Base-by-base conservation (phyloP, 2,888 invertebrate genomes). In the Globia sparganii region DNA sequence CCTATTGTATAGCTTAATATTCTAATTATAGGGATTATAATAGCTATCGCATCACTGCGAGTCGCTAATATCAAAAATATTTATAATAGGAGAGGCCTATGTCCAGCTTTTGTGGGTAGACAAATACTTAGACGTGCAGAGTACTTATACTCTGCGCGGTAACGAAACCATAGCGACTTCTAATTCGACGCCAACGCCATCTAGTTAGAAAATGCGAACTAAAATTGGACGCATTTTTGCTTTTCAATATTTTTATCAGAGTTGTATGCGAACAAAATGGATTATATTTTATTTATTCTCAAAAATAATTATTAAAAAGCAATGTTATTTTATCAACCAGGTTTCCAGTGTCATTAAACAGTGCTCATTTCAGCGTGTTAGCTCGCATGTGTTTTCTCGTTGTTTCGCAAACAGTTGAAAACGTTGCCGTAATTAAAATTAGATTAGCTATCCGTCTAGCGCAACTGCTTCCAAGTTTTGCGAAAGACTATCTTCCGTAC, bases 391-490 rank as follows among this genome's bases (percentile, higher is more conserved):
- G 71, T 34, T 80, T 72, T 40, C 67, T 69, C 37, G 53, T 84
- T 83, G 77, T 88, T 80, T 72, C 74, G 72, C 56, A 82, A 81
- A 83, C 80, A 86, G 62, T 76, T 72, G 31, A 71, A 83, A 84
- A 75, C 66, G 69, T 72, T 31, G 74, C 53, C 28, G 72, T 84
- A 84, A 87, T 88, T 87, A 85, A 88, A 88, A 88, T 86, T 86
- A 86, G 89, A 87, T 91, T 88, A 87, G 87, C 81, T 79, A 84
- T 87, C 84, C 75, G 78, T 86, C 85, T 84, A 79, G 79, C 62
- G 69, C 84, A 87, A 88, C 82, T 87, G 87, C 81, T 86, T 84
- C 75, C 72, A 88, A 86, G 86, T 87, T 84, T 81, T 80, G 66
- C 62, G 80, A 76, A 86, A 87, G 67, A 84, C 80, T 87, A 81